These are phyloP conservation scores for Laticauda colubrina DNA, from an alignment of 2,113 vertebrate species.

Conservation along the genomic window DNA sequence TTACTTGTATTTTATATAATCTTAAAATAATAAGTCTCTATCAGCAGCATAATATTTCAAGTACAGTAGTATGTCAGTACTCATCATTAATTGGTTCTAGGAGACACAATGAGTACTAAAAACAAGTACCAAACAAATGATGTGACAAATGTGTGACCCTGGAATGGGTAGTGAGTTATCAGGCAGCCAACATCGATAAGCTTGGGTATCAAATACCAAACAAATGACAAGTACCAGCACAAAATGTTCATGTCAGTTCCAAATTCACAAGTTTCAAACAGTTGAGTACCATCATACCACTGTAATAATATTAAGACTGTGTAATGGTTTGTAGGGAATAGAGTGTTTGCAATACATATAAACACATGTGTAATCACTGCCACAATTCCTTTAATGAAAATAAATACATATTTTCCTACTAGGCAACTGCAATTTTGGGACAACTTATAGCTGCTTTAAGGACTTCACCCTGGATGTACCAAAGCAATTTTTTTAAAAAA, in stretches of 20 bases:
- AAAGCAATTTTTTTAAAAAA: not conserved
- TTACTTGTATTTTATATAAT: not conserved
- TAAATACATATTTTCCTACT: not conserved
- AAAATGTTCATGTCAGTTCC: not conserved
- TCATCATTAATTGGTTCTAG: not conserved
- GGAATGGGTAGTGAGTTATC: not conserved
- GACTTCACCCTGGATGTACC: not conserved
- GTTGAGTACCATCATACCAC: not conserved
- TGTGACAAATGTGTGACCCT: not conserved
- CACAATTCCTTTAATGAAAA: not conserved
- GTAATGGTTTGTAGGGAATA: not conserved
- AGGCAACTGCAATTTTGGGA: not conserved
- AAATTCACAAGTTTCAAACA: not conserved
- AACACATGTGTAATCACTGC: not conserved
- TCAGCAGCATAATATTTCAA: slow-evolving; percentile 27
- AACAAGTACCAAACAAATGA: not conserved
- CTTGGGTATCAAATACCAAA: not conserved
- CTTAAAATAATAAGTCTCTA: slow-evolving; percentile 25
- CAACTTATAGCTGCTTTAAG: not conserved
- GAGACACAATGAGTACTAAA: not conserved
- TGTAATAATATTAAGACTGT: not conserved
- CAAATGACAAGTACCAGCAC: not conserved
- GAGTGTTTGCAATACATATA: not conserved
- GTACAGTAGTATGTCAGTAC: not conserved
- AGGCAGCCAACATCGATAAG: not conserved